Base-by-base conservation (phyloP, 2,888 invertebrate genomes). In the Melangyna quadrimaculata region DNA sequence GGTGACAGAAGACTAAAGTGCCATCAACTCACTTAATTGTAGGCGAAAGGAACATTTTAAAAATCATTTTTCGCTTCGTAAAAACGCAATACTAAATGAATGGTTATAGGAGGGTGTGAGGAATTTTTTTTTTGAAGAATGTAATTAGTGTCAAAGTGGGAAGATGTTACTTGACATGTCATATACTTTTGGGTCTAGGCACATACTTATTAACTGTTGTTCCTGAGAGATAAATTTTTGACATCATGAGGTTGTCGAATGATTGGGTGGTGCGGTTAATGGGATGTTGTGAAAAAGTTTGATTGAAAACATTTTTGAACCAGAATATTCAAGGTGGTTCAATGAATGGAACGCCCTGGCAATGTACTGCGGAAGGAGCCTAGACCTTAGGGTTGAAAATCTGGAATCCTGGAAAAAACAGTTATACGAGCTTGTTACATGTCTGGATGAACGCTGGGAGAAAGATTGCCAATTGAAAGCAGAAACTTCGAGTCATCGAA, bases 31-130 rank as follows among this genome's bases (percentile, higher is more conserved):
- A 86, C 81, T 86, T 81, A 86, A 81, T 78, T 86, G 77, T 69
- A 53, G 67, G 69, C 55, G 75, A 86, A 81, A 65, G 81, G 77
- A 86, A 70, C 86, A 70, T 86, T 86, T 81, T n/a, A 65, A 78
- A 86, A 80, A 70, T 73, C 86, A 77, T 77, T 86, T 84, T 75
- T 71, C 72, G 72, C 55, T 72, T 75, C 77, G 75, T 80, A 61
- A 75, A 84, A n/a, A n/a, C n/a, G n/a, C n/a, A n/a, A 73, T 45
- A 45, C 22, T 27, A 19, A 65, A 59, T 17, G 27, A 57, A 5
- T 29, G n/a, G 22, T n/a, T 10, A n/a, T 17, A 29, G 19, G 69
- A 72, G 55, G 55, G 69, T 53, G 22, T n/a, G 19, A 59, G 19
- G 53, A 59, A 35, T 43, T 75, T 75, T 75, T n/a, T 65, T 61